Evolutionary conservation across 2,888 invertebrate species (phyloP).

Genomic region (Hermaeophaga mercurialis): DNA sequence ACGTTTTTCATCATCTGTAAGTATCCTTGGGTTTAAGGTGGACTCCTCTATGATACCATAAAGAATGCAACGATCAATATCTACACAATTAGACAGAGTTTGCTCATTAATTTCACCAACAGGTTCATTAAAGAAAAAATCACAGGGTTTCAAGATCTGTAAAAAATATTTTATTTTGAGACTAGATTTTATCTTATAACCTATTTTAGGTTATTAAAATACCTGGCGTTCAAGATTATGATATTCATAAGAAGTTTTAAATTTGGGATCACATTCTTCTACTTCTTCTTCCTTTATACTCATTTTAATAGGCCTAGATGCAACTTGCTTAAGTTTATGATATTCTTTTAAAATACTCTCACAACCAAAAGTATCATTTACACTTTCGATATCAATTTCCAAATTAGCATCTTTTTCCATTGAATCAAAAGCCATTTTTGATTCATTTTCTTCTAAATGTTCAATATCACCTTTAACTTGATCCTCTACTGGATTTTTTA

Average conservation of each 20-base stretch:
- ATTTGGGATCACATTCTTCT: conserved; percentile 38
- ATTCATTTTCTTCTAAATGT: too few relatives aligned
- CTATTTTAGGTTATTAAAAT: too few relatives aligned
- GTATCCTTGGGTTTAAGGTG: conserved; percentile 32
- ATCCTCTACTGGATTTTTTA: conserved; percentile 12
- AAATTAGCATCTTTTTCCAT: too few relatives aligned
- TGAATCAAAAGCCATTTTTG: too few relatives aligned
- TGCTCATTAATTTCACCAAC: conserved; percentile 36
- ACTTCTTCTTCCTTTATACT: conserved; percentile 37
- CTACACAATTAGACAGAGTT: conserved; percentile 45
- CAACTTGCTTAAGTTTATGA: conserved; percentile 45
- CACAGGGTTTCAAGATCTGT: conserved; percentile 42
- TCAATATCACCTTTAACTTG: conserved; percentile 7
- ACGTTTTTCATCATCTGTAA: conserved; percentile 46
- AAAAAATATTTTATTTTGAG: conserved; percentile 16
- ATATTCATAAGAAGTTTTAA: conserved; percentile 42
- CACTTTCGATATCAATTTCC: conserved; percentile 21
- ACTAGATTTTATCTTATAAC: too few relatives aligned
- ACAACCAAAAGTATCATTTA: too few relatives aligned
- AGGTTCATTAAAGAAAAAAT: conserved; percentile 38
- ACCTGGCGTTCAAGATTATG: conserved; percentile 46
- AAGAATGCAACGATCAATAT: conserved; percentile 49
- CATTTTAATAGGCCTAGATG: conserved; percentile 43
- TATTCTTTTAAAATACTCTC: conserved; percentile 38
- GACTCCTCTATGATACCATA: conserved; percentile 46